Percentiles rank a stretch among this genome's conserved stretches.
Conservation (phyloP, 2,797 vertebrate species). For the Microcaecilia unicolor region DNA sequence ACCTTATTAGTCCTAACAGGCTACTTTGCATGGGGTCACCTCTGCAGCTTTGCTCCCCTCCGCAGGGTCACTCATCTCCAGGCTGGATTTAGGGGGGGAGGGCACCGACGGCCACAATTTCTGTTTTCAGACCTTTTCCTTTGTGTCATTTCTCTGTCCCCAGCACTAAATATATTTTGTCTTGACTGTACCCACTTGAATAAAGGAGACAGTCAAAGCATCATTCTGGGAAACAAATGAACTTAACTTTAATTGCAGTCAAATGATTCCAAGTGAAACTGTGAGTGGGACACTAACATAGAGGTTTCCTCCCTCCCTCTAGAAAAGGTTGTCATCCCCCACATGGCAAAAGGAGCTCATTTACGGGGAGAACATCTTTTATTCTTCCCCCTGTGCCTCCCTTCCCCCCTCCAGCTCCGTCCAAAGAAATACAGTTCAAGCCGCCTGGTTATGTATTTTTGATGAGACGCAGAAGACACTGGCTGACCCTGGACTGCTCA, state of each 20-base stretch:
- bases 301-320: no score
- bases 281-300: no score
- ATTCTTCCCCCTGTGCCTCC: no score
- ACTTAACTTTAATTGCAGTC: no score
- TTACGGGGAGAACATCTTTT: no score
- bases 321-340: no score
- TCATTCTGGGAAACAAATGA: no score
- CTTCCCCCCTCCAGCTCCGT: constrained; percentile 46
- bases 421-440: constrained; percentile 72
- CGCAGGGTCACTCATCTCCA: constrained; percentile 55
- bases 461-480: constrained; percentile 69
- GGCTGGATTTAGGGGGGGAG: constrained; percentile 50
- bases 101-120: constrained; percentile 21
- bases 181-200: no score
- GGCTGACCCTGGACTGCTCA: constrained; percentile 64
- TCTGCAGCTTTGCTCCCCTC: constrained; percentile 49
- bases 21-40: constrained; percentile 70
- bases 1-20: constrained; percentile 68
- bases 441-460: constrained; percentile 75
- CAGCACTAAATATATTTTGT: neutral
- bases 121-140: constrained; percentile 26
- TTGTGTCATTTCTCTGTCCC: no score
- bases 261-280: no score
- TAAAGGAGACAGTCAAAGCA: no score
- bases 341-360: no score